These are phyloP conservation scores for Tricholauxania praeusta DNA, from an alignment of 2,888 invertebrate genomes.

Conservation along the genomic window DNA sequence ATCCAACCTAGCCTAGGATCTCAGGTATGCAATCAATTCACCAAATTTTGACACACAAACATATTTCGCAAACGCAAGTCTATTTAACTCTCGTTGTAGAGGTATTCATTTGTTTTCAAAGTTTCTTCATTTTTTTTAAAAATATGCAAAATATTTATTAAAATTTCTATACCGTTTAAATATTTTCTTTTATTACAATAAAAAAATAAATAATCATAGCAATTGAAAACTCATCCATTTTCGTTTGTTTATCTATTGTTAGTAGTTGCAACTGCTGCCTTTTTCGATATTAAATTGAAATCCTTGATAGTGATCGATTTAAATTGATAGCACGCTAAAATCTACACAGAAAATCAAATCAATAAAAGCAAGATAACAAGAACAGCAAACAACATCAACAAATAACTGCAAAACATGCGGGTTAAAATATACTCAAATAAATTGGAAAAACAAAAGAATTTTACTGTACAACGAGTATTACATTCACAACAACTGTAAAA, in stretches of 20 bases:
- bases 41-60: no score
- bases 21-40: no score
- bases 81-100: no score
- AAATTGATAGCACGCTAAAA: constrained; percentile 48
- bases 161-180: neutral
- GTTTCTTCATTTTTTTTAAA: no score
- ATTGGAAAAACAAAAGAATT: neutral
- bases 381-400: neutral
- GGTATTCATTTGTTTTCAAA: no score
- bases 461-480: no score
- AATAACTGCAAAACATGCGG: neutral
- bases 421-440: neutral
- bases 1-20: no score
- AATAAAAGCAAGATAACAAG: neutral
- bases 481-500: no score
- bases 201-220: neutral
- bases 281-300: constrained; percentile 31
- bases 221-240: constrained; percentile 1
- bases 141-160: no score
- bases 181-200: neutral
- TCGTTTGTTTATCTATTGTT: neutral
- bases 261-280: neutral
- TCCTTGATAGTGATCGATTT: constrained; percentile 51
- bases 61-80: no score
- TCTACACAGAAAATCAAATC: neutral